Conservation (phyloP, 2,113 vertebrate genomes). For the Chionodraco myersi region DNA sequence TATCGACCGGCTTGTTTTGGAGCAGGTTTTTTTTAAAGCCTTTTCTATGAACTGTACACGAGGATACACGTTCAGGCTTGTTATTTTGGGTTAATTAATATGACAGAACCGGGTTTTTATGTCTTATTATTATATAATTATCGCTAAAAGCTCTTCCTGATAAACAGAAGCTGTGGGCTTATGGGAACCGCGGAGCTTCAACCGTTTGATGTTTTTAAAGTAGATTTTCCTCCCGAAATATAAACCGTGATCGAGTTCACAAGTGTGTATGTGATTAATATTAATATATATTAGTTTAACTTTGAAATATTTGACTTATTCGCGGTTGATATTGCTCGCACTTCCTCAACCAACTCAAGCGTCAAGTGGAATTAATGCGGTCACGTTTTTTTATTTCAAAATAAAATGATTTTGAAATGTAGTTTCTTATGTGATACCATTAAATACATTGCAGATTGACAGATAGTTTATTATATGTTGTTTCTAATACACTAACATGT, state of each 20-base stretch:
- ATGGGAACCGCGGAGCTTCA: not conserved
- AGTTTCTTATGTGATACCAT: not conserved
- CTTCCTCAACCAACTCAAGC: slow-evolving; percentile 51
- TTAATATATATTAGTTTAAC: not conserved
- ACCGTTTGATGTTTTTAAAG: not conserved
- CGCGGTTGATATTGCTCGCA: slow-evolving; percentile 23
- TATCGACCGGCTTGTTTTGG: not conserved
- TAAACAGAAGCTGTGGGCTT: slow-evolving; percentile 18
- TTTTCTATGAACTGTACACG: not conserved
- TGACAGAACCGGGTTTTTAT: not conserved
- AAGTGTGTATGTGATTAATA: not conserved
- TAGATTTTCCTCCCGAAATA: not conserved
- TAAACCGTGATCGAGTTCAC: accelerated
- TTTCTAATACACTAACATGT: not conserved
- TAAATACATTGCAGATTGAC: not conserved
- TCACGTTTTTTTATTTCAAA: slow-evolving; percentile 51
- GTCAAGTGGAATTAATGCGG: not conserved
- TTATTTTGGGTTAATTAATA: not conserved
- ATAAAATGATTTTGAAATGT: slow-evolving; percentile 9
- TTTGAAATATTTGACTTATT: slow-evolving; percentile 1
- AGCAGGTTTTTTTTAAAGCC: not conserved
- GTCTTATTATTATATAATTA: not conserved
- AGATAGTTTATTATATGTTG: not conserved
- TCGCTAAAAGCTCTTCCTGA: slow-evolving; percentile 45
- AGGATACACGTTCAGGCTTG: not conserved